Base-by-base conservation (phyloP, 2,888 invertebrate genomes). In the Clunio marinus region DNA sequence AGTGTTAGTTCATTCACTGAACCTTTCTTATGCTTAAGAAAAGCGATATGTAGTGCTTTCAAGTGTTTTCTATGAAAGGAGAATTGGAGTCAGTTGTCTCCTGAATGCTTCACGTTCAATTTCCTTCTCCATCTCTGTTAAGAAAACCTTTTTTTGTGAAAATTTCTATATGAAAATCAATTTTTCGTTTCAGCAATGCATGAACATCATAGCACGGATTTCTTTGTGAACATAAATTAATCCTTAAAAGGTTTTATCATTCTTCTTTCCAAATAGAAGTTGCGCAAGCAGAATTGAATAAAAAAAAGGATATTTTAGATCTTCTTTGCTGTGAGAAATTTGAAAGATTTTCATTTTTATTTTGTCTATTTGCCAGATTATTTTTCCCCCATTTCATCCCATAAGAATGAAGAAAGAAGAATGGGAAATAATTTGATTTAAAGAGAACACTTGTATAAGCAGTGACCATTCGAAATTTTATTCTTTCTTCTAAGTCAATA, bases 241-340 rank as follows among this genome's bases (percentile, higher is more conserved):
- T 65, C 28, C 46, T 65, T 65, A 46, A 65, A 62, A 65, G 63
- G 63, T 46, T 65, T 65, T 63, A 25, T 62, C 35, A 27, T 58
- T 45, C 27, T 57, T 27, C 13, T n/a, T 57, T 57, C 63, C 10
- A 10, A 22, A 51, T 51, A 17, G 51, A 51, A 22, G 62, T 17
- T 65, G 35, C 46, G 63, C 63, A 65, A 65, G 45, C 63, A 65
- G 63, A 46, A 65, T 65, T 27, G 46, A 65, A 65, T 65, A 65
- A 65, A 65, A 28, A 65, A 51, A 67, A 55, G 66, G 66, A 67
- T 55, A 22, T 51, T 41, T n/a, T n/a, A n/a, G n/a, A n/a, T n/a
- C n/a, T n/a, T n/a, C n/a, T n/a, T n/a, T n/a, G n/a, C n/a, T 51
- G 51, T 4, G 51, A 51, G 51, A 51, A 51, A 51, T n/a, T n/a